Conservation (phyloP, 1,140 invertebrate genomes). For the Aphelinus atriplicis region DNA sequence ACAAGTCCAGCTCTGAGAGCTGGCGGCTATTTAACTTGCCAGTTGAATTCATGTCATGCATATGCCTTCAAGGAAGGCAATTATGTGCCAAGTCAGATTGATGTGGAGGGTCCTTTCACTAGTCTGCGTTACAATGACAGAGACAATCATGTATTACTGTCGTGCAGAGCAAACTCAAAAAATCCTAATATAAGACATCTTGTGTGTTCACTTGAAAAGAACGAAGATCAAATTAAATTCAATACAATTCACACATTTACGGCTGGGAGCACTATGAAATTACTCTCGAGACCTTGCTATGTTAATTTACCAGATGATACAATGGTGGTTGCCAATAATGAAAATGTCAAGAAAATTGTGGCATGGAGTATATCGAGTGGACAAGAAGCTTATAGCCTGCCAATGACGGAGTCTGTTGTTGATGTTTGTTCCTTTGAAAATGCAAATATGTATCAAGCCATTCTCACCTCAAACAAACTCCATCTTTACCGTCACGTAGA, state of each 20-base stretch:
- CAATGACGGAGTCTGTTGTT: slow-evolving; percentile 71
- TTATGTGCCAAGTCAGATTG: slow-evolving; percentile 67
- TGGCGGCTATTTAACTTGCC: slow-evolving; percentile 81
- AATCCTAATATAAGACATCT: slow-evolving; percentile 71
- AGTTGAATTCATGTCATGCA: slow-evolving; percentile 77
- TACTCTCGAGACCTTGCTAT: slow-evolving; percentile 72
- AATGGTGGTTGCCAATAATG: slow-evolving; percentile 75
- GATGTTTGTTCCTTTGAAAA: slow-evolving; percentile 72
- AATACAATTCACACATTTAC: slow-evolving; percentile 71
- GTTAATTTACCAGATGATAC: slow-evolving; percentile 67
- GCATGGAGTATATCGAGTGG: slow-evolving; percentile 76
- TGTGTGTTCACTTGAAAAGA: slow-evolving; percentile 67
- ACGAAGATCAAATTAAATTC: slow-evolving; percentile 62
- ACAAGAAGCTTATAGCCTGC: slow-evolving; percentile 68
- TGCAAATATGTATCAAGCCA: slow-evolving; percentile 68
- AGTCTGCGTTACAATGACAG: slow-evolving; percentile 75
- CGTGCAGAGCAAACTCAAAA: slow-evolving; percentile 68
- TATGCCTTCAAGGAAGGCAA: slow-evolving; percentile 68
- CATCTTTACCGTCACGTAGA: slow-evolving; percentile 69
- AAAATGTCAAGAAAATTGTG: slow-evolving; percentile 70
- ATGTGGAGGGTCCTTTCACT: slow-evolving; percentile 79
- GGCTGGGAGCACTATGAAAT: slow-evolving; percentile 71
- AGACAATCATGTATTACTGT: slow-evolving; percentile 73
- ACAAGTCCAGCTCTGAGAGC: slow-evolving; percentile 55
- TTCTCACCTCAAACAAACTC: slow-evolving; percentile 73